Evolutionary conservation across 2,113 vertebrate genomes (phyloP).

Genomic region (Scolopax mira): DNA sequence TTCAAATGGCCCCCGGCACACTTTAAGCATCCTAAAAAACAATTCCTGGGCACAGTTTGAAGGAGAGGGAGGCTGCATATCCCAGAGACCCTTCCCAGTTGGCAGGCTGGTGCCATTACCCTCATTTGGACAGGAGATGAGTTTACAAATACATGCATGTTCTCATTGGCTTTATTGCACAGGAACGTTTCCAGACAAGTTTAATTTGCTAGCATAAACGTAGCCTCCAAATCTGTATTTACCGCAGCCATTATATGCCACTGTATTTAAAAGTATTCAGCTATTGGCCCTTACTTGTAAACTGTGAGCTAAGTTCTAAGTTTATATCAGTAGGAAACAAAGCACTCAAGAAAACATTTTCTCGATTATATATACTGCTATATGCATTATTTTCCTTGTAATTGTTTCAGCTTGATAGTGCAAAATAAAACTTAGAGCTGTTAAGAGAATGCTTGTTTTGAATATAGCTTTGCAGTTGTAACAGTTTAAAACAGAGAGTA

Average conservation of each 20-base stretch:
- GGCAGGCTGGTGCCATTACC: neutral
- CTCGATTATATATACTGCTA: neutral
- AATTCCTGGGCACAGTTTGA: neutral
- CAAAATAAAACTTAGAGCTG: neutral
- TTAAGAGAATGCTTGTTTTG: conserved; percentile 21
- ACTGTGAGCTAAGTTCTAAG: neutral
- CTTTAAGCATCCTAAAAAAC: neutral
- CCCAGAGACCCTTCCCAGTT: neutral
- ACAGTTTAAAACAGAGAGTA: neutral
- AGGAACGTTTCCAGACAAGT: neutral
- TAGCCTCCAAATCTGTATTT: conserved; percentile 10
- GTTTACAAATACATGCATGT: neutral
- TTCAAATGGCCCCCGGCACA: fast-evolving
- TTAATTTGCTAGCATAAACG: conserved; percentile 4
- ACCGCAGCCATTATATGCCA: neutral
- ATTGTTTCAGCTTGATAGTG: neutral
- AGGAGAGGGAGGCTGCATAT: neutral
- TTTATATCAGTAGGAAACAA: neutral
- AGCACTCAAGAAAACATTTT: conserved; percentile 10
- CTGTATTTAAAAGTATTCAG: conserved; percentile 38
- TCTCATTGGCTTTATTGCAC: neutral
- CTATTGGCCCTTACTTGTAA: neutral
- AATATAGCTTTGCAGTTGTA: neutral
- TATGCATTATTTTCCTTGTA: neutral
- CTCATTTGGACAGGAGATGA: neutral